Evolutionary conservation across 2,797 vertebrate species (phyloP), one percentile per base, ranked within the genome.

Genomic region (Siniperca obscura): DNA sequence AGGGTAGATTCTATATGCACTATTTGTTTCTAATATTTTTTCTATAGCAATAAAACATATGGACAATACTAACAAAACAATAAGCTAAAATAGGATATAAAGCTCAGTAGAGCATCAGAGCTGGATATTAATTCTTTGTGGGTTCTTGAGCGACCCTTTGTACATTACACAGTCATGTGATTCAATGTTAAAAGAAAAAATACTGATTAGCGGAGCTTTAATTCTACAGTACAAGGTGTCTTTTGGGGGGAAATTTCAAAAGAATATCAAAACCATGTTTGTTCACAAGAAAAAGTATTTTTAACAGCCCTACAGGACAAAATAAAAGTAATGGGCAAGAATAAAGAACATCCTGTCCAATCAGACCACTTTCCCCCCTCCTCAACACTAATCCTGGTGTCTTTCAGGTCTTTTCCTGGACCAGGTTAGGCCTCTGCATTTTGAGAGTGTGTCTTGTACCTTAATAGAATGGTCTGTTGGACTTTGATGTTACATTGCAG

Each of bases 401-500:
- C 53, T 83, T 76, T 76, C 8, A 48, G 59, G 75, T 83, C 36
- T 70, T 57, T 80, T 72, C 34, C 46, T 79, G 34, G 75, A 72
- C n/a, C 52, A 48, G 55, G 44, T 74, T n/a, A 56, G 74, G 40
- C 67, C 53, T 78, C 65, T 9, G 48, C 50, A 42, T 66, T 81
- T 22, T 70, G 38, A 61, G 46, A 59, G 59, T 52, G 44, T 22
- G 59, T 69, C 65, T 64, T 14, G 19, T 78, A 60, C 57, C 59
- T 67, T 80, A 86, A 92, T 70, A 36, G 70, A 83, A 89, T 46
- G 81, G 71, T 78, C 78, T 89, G 84, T 65, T 70, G 69, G 74
- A 80, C 83, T 91, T 90, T 87, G 91, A 92, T 84, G 86, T 72
- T 59, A 55, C 84, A 79, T 90, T 82, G 91, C 87, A 56, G 70